A percentile compares a stretch with the other conserved stretches of the same genome.
Evolutionary conservation across 2,113 vertebrate species (phyloP).

Genomic region (Athene noctua): DNA sequence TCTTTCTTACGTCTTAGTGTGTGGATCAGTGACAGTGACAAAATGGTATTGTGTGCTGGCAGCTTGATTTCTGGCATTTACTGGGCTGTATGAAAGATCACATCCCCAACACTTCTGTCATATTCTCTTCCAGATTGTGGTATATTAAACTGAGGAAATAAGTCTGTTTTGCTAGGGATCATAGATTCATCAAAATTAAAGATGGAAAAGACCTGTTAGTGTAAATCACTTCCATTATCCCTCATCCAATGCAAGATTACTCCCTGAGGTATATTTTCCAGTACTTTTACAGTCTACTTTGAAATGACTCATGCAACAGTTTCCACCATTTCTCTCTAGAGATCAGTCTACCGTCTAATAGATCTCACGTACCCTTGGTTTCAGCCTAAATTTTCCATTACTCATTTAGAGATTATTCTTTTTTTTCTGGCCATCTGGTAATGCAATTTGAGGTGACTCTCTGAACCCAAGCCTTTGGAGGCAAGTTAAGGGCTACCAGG

Average conservation of each 20-base stretch:
- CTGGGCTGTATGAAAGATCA: conserved; percentile 12
- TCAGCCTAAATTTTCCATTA: conserved; percentile 45
- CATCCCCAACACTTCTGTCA: conserved; percentile 33
- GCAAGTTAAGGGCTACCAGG: not conserved
- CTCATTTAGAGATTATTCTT: not conserved
- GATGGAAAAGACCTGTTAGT: conserved; percentile 34
- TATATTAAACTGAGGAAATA: conserved; percentile 29
- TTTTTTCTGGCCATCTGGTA: not conserved
- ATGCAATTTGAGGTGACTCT: not conserved
- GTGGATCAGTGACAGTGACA: not conserved
- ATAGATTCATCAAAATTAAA: conserved; percentile 53
- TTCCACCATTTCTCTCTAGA: conserved; percentile 41
- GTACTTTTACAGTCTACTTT: conserved; percentile 25
- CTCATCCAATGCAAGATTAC: conserved; percentile 1
- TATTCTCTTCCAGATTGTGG: conserved; percentile 26
- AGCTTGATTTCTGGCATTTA: conserved; percentile 37
- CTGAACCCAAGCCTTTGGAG: not conserved
- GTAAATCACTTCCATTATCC: conserved; percentile 41
- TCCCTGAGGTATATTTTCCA: conserved; percentile 26
- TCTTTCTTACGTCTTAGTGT: not conserved
- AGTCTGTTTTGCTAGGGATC: not conserved
- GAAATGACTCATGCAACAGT: conserved; percentile 51
- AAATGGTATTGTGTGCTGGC: not conserved
- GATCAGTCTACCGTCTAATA: not conserved
- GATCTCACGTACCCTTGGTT: not conserved